phyloP scores from a whole-genome alignment of 1,140 invertebrate species.

The Diuraphis noxia region DNA sequence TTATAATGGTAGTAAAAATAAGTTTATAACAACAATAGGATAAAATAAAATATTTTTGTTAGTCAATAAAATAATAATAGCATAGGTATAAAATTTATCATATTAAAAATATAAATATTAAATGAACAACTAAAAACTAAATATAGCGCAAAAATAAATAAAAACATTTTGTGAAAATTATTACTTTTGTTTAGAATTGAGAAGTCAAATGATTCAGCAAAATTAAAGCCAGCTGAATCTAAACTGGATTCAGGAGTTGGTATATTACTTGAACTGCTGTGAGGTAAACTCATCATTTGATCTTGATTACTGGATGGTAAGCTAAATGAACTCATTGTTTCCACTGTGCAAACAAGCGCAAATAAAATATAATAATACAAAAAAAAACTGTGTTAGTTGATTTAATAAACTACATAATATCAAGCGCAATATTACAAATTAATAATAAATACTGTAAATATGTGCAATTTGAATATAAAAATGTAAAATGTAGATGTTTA shows the following conservation, averaged over 20 bases:
- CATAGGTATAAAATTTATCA: neutral
- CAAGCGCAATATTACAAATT: conserved; percentile 21
- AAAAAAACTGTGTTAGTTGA: conserved; percentile 46
- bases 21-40: neutral
- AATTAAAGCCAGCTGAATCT: conserved; percentile 39
- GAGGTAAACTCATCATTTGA: conserved; percentile 43
- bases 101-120: neutral
- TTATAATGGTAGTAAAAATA: neutral
- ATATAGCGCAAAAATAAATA: conserved; percentile 38
- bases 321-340: conserved; percentile 58
- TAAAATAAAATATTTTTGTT: neutral
- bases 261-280: conserved; percentile 38
- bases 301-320: conserved; percentile 55
- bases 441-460: conserved; percentile 28
- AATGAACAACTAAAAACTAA: neutral
- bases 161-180: neutral
- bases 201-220: conserved; percentile 43
- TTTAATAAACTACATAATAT: conserved; percentile 18
- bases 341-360: conserved; percentile 54
- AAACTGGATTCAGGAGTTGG: conserved; percentile 50
- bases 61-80: neutral
- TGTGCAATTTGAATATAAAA: conserved; percentile 1
- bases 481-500: neutral
- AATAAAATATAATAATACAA: conserved; percentile 52
- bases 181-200: conserved; percentile 52